Percentiles rank a stretch among this genome's conserved stretches.
Evolutionary conservation across 2,888 invertebrate species (phyloP).

Genomic region (Stenodera caucasica): DNA sequence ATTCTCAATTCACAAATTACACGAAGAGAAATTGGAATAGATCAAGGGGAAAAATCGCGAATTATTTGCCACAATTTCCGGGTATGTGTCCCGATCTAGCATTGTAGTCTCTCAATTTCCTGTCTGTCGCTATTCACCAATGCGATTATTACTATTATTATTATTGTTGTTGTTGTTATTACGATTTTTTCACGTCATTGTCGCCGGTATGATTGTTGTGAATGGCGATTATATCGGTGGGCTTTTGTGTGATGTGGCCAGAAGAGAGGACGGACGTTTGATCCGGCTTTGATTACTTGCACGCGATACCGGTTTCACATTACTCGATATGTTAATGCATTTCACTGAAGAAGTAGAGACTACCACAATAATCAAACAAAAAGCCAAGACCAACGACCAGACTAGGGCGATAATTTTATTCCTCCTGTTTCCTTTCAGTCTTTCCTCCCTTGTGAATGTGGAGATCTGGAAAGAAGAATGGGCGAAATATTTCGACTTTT

Average conservation of each 20-base stretch:
- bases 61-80: neutral
- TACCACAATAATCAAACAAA: neutral
- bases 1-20: too few relatives aligned
- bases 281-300: slow-evolving; percentile 39
- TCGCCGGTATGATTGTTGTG: neutral
- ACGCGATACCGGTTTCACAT: slow-evolving; percentile 40
- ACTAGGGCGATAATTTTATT: slow-evolving; percentile 6
- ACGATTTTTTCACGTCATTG: neutral
- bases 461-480: too few relatives aligned
- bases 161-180: neutral
- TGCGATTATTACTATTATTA: neutral
- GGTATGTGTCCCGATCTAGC: neutral
- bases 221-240: neutral
- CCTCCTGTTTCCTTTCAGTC: too few relatives aligned
- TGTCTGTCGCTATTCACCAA: slow-evolving; percentile 10
- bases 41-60: too few relatives aligned
- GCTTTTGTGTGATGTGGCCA: neutral
- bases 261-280: slow-evolving; percentile 28
- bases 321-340: slow-evolving; percentile 37
- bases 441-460: too few relatives aligned
- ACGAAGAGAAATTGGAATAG: too few relatives aligned
- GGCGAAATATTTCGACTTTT: too few relatives aligned
- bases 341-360: too few relatives aligned
- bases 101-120: slow-evolving; percentile 1
- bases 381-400: slow-evolving; percentile 5